Evolutionary conservation across 2,113 vertebrate genomes (phyloP).

Genomic region (Mola mola): DNA sequence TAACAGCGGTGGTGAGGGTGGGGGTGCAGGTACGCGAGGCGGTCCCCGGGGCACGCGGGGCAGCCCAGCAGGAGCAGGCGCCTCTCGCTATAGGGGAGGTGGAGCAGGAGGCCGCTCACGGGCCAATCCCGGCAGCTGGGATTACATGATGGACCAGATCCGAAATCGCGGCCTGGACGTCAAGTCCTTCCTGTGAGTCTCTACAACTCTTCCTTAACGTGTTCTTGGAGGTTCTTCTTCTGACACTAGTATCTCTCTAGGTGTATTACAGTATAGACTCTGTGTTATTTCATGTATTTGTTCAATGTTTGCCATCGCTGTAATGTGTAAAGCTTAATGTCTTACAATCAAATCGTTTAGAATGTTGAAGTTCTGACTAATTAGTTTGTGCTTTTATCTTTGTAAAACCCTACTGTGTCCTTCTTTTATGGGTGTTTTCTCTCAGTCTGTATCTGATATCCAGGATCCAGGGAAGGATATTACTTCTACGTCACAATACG

Average conservation of each 20-base stretch:
- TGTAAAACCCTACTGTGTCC: conserved; percentile 14
- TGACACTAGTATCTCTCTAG: conserved; percentile 9
- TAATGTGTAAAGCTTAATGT: neutral
- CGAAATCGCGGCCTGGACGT: conserved; percentile 96
- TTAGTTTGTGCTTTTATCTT: conserved; percentile 23
- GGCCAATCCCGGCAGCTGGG: conserved; percentile 95
- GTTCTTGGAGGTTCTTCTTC: conserved; percentile 9
- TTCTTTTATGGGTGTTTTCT: conserved; percentile 32
- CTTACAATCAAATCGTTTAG: neutral
- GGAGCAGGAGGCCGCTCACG: conserved; percentile 84
- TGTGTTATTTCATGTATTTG: conserved; percentile 5
- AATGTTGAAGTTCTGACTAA: conserved; percentile 22
- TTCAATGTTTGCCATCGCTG: neutral
- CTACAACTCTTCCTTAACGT: conserved; percentile 8
- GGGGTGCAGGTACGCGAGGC: conserved; percentile 70
- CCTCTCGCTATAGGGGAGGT: conserved; percentile 85
- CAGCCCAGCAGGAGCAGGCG: conserved; percentile 82
- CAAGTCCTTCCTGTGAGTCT: conserved; percentile 99
- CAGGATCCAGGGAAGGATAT: conserved; percentile 80
- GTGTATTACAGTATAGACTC: neutral
- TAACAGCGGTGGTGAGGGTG: conserved; percentile 72
- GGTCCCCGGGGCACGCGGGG: conserved; percentile 72
- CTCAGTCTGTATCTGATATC: conserved; percentile 45
- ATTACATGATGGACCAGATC: conserved; percentile 98
- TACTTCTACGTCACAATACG: conserved; percentile 21